A percentile compares a stretch with the other conserved stretches of the same genome.
Evolutionary conservation across 1,140 invertebrate genomes (phyloP).

Genomic region (Zaprionus lachaisei): DNA sequence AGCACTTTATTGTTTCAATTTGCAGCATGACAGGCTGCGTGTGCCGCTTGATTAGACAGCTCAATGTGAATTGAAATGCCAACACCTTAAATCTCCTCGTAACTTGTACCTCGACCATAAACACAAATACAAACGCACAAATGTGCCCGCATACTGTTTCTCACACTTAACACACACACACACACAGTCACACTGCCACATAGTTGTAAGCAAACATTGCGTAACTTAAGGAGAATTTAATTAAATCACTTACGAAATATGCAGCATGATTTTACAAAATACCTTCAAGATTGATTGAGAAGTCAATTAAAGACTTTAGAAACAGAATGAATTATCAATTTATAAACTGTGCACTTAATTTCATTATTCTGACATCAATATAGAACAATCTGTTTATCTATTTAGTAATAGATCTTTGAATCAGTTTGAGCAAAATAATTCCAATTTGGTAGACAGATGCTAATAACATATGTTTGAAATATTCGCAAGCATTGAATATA

Average conservation of each 20-base stretch:
- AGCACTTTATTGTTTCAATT: slow-evolving; percentile 83
- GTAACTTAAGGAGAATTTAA: slow-evolving; percentile 15
- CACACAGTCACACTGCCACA: neutral
- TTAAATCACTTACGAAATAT: slow-evolving; percentile 19
- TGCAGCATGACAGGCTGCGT: slow-evolving; percentile 68
- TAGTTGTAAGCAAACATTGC: neutral
- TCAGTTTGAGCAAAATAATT: neutral
- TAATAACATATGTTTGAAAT: neutral
- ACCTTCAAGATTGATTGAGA: slow-evolving; percentile 4
- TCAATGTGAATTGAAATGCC: slow-evolving; percentile 81
- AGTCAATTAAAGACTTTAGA: neutral
- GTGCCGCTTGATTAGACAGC: slow-evolving; percentile 78
- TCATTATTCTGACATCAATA: neutral
- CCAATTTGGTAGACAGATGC: neutral
- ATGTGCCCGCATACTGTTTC: neutral
- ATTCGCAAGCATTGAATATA: neutral
- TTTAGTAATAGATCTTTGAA: neutral
- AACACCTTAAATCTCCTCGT: slow-evolving; percentile 75
- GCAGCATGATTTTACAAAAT: neutral
- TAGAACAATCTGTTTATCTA: neutral
- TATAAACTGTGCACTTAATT: neutral
- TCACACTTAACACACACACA: too few species aligned
- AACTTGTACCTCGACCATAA: slow-evolving; percentile 58
- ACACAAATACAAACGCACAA: slow-evolving; percentile 19
- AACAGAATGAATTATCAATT: neutral